Percentiles rank a stretch among this genome's conserved stretches.
Evolutionary conservation across 2,888 invertebrate species (phyloP).

Genomic region (Drosophila leonis): DNA sequence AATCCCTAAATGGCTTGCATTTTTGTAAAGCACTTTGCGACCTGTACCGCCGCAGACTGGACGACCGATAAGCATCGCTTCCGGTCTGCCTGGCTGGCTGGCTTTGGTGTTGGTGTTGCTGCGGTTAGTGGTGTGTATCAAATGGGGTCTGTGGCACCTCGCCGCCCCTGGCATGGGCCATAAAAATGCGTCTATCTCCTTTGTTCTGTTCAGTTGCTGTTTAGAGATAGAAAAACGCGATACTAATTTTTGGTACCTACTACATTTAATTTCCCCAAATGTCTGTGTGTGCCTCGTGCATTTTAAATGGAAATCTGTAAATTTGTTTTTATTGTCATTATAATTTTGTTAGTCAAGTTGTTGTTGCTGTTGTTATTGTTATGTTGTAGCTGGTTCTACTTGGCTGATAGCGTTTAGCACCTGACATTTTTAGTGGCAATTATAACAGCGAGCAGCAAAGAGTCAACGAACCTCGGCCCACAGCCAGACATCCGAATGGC

Average conservation of each 20-base stretch:
- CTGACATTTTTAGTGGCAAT: conserved; percentile 81
- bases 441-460: conserved; percentile 63
- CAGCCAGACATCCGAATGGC: conserved; percentile 40
- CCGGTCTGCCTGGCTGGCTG: conserved; percentile 54
- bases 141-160: conserved; percentile 82
- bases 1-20: conserved; percentile 60
- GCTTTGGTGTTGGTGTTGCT: conserved; percentile 34
- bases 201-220: conserved; percentile 49
- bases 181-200: conserved; percentile 69
- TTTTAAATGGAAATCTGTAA: conserved; percentile 78
- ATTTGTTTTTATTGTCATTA: conserved; percentile 80
- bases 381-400: conserved; percentile 70
- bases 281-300: conserved; percentile 41
- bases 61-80: conserved; percentile 76
- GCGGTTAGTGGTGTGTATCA: conserved; percentile 83
- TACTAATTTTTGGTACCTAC: conserved; percentile 77
- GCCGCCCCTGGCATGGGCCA: conserved; percentile 42
- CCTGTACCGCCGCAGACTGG: conserved; percentile 34
- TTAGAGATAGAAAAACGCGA: conserved; percentile 65
- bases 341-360: conserved; percentile 64
- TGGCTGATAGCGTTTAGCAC: conserved; percentile 83
- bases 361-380: conserved; percentile 30
- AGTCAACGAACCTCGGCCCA: conserved; percentile 61
- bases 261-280: conserved; percentile 66
- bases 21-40: conserved; percentile 33